These are phyloP conservation scores for Atopsyche davidsoni DNA, from an alignment of 1,140 invertebrate species.

Conservation along the genomic window DNA sequence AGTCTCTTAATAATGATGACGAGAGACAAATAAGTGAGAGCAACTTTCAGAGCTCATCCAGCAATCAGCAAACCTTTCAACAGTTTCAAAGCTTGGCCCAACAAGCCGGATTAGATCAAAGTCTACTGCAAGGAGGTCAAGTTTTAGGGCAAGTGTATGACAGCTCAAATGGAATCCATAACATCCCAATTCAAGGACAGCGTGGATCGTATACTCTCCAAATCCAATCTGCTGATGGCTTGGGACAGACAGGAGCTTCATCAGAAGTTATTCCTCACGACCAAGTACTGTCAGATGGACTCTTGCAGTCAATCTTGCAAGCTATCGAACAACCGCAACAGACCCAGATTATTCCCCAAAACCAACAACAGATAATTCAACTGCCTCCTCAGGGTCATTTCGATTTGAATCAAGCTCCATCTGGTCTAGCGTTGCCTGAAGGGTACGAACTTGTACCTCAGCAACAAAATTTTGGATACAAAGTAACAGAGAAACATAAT, in stretches of 20 bases:
- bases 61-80: conserved; percentile 7
- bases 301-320: conserved; percentile 70
- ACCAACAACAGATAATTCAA: conserved; percentile 18
- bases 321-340: conserved; percentile 60
- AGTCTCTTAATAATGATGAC: conserved; percentile 34
- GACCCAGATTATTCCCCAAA: conserved; percentile 20
- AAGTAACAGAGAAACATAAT: conserved; percentile 28
- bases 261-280: conserved; percentile 55
- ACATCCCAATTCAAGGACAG: conserved; percentile 57
- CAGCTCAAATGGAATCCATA: conserved; percentile 35
- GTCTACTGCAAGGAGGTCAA: conserved; percentile 31
- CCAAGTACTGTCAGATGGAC: conserved; percentile 67
- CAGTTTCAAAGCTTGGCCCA: conserved; percentile 26
- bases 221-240: conserved; percentile 57
- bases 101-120: conserved; percentile 17
- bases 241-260: conserved; percentile 42
- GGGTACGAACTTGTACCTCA: conserved; percentile 28
- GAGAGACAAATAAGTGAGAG: conserved; percentile 27
- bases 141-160: conserved; percentile 32
- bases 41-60: too few relatives aligned
- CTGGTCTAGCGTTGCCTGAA: conserved; percentile 33
- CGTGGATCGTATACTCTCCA: conserved; percentile 64
- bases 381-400: conserved; percentile 16
- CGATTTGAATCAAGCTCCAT: conserved; percentile 37
- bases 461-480: conserved; percentile 20